phyloP scores from a whole-genome alignment of 1,140 invertebrate genomes.

The Mya arenaria region DNA sequence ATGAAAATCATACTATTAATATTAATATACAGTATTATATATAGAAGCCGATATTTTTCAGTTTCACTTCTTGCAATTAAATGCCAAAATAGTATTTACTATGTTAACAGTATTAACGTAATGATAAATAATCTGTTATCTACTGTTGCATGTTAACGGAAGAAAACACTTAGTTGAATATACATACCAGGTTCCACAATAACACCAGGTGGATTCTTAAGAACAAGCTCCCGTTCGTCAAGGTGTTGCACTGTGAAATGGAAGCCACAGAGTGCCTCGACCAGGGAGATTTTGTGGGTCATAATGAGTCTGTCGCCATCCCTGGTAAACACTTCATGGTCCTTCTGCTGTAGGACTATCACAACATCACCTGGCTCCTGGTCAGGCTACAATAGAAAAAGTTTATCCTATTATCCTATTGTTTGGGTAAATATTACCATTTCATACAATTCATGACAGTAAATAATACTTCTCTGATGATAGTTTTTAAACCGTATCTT shows the following conservation, averaged over 20 bases:
- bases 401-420: neutral
- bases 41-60: too few relatives aligned
- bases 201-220: slow-evolving; percentile 91
- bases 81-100: too few relatives aligned
- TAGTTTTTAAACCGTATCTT: neutral
- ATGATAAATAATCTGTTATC: too few relatives aligned
- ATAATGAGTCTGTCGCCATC: slow-evolving; percentile 93
- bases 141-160: too few relatives aligned
- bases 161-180: too few relatives aligned
- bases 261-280: slow-evolving; percentile 98
- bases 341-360: slow-evolving; percentile 97
- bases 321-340: slow-evolving; percentile 92
- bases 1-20: too few relatives aligned
- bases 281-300: slow-evolving; percentile 88
- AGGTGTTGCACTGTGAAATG: slow-evolving; percentile 95
- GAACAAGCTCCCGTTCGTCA: slow-evolving; percentile 94
- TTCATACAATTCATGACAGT: too few relatives aligned
- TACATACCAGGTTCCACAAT: slow-evolving; percentile 90
- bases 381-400: slow-evolving; percentile 87
- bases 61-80: too few relatives aligned
- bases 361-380: slow-evolving; percentile 96
- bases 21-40: too few relatives aligned
- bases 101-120: too few relatives aligned
- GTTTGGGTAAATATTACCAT: too few relatives aligned
- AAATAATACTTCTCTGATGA: too few relatives aligned